Evolutionary conservation across 2,888 invertebrate species (phyloP), one percentile per base, ranked within the genome.

Genomic region (Xestobium rufovillosum): DNA sequence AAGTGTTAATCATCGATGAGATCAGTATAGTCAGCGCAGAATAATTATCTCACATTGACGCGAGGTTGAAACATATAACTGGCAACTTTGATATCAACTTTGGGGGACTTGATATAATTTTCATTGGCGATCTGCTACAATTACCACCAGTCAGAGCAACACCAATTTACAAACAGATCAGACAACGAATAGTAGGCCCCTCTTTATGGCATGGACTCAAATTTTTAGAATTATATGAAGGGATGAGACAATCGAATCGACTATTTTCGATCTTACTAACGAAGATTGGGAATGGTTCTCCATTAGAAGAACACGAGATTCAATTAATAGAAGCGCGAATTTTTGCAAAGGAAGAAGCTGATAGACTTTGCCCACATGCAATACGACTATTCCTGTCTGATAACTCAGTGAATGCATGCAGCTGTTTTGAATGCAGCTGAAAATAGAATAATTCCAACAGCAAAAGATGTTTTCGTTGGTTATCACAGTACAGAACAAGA

Each of bases 101-200:
- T 44, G 59, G 57, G 16, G 56, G 59, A 23, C 26, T 58, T 13
- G 52, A 61, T 37, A 33, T 63, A 1, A 57, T 62, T 42, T 50
- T 60, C 2, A 53, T 55, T 42, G 58, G 59, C 12, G 63, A 63
- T 51, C 49, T 64, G 25, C 44, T 57, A 6, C 61, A 61, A 49
- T 37, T 59, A 32, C 60, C 61, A 25, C 57, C 61, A 19, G 61
- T 58, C 11, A 35, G 44, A 14, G 49, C 50, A 9, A 61, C 53
- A 16, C 49, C 54, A 19, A 56, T 58, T 14, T 36, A 15, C 31
- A 33, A 25, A 14, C 34, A 26, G 13, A 33, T 25, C 11, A 33
- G 19, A 15, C 23, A 12, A 25, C n/a, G 13, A 33, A 26, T 26
- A 16, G 34, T 34, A 27, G 27, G 27, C 15, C 34, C 10, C 34